These are phyloP conservation scores for Phrynosoma platyrhinos DNA, from an alignment of 2,113 vertebrate genomes.

Conservation along the genomic window DNA sequence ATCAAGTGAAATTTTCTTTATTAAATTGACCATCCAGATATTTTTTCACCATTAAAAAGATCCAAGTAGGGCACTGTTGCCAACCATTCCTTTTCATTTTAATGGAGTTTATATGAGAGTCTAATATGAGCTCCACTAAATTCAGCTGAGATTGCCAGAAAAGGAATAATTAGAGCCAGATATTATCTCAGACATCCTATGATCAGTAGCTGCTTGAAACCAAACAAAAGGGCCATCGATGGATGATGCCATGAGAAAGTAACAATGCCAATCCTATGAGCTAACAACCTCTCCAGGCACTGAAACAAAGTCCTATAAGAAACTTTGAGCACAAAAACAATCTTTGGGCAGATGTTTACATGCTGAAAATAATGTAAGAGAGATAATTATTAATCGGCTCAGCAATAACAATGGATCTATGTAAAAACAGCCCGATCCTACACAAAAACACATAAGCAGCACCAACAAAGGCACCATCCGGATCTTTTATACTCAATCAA, in stretches of 20 bases:
- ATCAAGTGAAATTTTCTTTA: neutral
- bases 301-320: neutral
- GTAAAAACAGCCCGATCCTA: neutral
- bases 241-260: neutral
- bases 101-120: neutral
- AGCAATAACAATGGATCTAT: neutral
- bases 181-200: constrained; percentile 7
- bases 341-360: no score
- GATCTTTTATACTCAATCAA: neutral
- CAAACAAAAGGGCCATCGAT: neutral
- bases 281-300: neutral
- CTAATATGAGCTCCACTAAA: neutral
- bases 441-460: neutral
- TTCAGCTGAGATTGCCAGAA: neutral
- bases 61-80: neutral
- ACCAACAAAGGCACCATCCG: no score
- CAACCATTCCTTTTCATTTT: neutral
- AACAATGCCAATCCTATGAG: neutral
- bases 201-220: neutral
- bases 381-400: no score
- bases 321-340: neutral
- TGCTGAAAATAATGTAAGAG: neutral
- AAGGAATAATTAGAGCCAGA: neutral
- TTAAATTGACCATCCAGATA: no score
- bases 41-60: neutral